Evolutionary conservation across 1,140 invertebrate species (phyloP).

Genomic region (Diplogasteroides magnus): DNA sequence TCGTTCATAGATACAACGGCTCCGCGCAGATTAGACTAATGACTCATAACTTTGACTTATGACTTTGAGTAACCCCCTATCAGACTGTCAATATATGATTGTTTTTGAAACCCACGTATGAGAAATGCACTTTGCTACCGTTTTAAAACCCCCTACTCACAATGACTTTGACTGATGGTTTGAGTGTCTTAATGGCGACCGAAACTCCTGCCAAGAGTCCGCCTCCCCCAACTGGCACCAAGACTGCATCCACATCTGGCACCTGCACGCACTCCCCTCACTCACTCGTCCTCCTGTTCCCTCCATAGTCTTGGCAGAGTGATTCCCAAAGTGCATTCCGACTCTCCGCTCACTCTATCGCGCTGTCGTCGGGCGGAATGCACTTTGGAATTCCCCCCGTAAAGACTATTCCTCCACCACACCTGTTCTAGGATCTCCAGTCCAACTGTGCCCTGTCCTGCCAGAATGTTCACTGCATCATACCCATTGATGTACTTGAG

Average conservation of each 20-base stretch:
- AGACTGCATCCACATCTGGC: conserved; percentile 60
- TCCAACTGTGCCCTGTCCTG: conserved; percentile 85
- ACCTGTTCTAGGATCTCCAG: conserved; percentile 81
- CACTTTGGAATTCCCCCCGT: too few species aligned
- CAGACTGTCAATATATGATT: too few species aligned
- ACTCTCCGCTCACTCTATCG: not conserved
- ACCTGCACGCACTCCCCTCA: conserved; percentile 25
- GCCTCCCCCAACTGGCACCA: conserved; percentile 80
- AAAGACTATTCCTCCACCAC: not conserved
- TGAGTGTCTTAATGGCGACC: conserved; percentile 75
- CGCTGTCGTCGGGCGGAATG: too few species aligned
- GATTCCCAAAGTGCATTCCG: too few species aligned
- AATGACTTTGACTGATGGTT: conserved; percentile 68
- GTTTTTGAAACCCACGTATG: too few species aligned
- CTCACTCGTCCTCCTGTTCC: not conserved
- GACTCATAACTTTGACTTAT: too few species aligned
- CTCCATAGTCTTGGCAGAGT: not conserved
- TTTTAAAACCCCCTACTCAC: conserved; percentile 56
- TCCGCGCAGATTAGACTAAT: too few species aligned
- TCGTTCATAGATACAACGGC: too few species aligned
- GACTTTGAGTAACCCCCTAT: too few species aligned
- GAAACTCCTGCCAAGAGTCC: conserved; percentile 81
- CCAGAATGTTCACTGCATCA: conserved; percentile 85
- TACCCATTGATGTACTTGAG: conserved; percentile 82
- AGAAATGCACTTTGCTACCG: too few species aligned